Percentiles rank a stretch among this genome's conserved stretches.
Conservation (phyloP, 2,888 invertebrate species). For the Amphipyra berbera region DNA sequence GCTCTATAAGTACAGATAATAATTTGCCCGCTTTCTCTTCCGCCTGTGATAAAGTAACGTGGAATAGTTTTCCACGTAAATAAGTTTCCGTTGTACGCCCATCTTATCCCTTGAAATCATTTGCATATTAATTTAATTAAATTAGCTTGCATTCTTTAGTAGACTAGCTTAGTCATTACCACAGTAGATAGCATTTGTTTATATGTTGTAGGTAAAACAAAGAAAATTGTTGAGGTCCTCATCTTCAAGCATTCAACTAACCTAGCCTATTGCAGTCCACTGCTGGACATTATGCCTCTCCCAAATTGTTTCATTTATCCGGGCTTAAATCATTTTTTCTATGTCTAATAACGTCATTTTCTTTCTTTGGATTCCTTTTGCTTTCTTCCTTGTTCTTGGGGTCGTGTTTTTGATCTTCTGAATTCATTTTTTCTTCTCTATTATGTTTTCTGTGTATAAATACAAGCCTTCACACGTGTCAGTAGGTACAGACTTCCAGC, state of each 20-base stretch:
- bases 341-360: not conserved
- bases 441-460: not conserved
- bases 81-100: conserved; percentile 20
- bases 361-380: not conserved
- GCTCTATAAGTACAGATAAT: no score
- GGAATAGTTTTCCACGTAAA: conserved; percentile 29
- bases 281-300: no score
- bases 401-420: not conserved
- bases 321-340: not conserved
- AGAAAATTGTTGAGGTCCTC: no score
- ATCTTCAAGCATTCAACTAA: no score
- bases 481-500: not conserved
- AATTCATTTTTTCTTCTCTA: not conserved
- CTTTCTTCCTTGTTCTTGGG: not conserved
- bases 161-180: conserved; percentile 28
- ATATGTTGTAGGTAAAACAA: not conserved
- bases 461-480: not conserved
- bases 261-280: no score
- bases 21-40: conserved; percentile 35
- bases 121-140: conserved; percentile 37
- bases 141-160: conserved; percentile 30
- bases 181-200: conserved; percentile 4
- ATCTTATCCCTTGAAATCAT: conserved; percentile 44
- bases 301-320: no score
- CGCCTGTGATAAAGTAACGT: conserved; percentile 1